Evolutionary conservation across 2,113 vertebrate species (phyloP).

Genomic region (Pomatostomus ruficeps): DNA sequence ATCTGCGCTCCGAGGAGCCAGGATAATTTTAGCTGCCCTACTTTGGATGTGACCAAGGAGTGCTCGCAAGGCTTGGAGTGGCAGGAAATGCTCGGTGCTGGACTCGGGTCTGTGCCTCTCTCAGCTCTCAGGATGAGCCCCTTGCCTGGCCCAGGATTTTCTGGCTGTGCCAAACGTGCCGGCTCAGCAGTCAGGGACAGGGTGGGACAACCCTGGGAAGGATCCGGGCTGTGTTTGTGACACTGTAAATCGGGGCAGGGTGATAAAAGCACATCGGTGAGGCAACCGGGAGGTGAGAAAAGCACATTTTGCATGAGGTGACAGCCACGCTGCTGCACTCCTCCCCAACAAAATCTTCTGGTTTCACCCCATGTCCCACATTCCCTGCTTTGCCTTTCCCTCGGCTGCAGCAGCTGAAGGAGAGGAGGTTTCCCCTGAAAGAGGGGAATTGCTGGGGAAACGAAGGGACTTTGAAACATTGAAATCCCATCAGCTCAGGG

Average conservation of each 20-base stretch:
- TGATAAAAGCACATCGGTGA: not conserved
- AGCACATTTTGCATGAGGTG: not conserved
- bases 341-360: not conserved
- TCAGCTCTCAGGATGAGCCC: not conserved
- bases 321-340: not conserved
- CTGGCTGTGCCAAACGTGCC: not conserved
- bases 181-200: not conserved
- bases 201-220: not conserved
- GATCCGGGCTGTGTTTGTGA: not conserved
- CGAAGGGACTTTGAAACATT: not conserved
- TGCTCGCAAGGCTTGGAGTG: not conserved
- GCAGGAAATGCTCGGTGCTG: not conserved
- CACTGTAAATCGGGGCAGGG: not conserved
- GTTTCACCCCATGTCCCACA: not conserved
- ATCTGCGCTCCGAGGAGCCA: too few species aligned
- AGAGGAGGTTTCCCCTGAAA: not conserved
- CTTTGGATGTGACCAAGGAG: not conserved
- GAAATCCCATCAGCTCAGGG: not conserved
- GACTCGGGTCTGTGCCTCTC: too few species aligned
- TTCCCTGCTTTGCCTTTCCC: not conserved
- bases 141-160: not conserved
- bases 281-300: not conserved
- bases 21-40: slow-evolving; percentile 46
- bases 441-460: not conserved
- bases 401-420: not conserved